Evolutionary conservation across 1,140 invertebrate genomes (phyloP).

Genomic region (Drosophila seguyi): DNA sequence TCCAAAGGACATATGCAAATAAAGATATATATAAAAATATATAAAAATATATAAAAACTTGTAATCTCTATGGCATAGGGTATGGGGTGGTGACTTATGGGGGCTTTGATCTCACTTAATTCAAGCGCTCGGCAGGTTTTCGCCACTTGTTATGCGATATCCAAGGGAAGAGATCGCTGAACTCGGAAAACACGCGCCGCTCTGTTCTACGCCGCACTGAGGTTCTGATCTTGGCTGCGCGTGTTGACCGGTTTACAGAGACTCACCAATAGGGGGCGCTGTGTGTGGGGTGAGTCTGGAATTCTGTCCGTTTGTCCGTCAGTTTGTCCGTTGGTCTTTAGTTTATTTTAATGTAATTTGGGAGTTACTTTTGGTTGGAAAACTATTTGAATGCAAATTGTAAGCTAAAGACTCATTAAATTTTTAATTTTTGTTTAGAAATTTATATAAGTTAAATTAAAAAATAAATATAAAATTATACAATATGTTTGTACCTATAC

Average conservation of each 20-base stretch:
- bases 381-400: too few species aligned
- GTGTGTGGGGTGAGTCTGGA: neutral
- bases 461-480: too few species aligned
- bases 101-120: constrained; percentile 1
- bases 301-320: neutral
- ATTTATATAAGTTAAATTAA: too few species aligned
- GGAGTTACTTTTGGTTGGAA: too few species aligned
- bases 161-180: constrained; percentile 19
- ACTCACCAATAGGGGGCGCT: constrained; percentile 6
- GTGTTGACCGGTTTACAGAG: too few species aligned
- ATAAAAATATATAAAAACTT: too few species aligned
- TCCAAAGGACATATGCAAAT: neutral
- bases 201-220: neutral
- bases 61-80: neutral
- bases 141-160: constrained; percentile 1
- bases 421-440: neutral
- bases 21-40: too few species aligned
- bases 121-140: constrained; percentile 1
- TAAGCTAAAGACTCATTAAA: too few species aligned
- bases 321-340: neutral
- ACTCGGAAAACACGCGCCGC: constrained; percentile 19
- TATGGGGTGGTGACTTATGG: neutral
- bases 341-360: neutral
- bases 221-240: constrained; percentile 54
- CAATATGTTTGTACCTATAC: too few species aligned